Percentiles rank a stretch among this genome's conserved stretches.
These are phyloP conservation scores for Clarias fuscus DNA, from an alignment of 2,797 vertebrate genomes.

Conservation along the genomic window DNA sequence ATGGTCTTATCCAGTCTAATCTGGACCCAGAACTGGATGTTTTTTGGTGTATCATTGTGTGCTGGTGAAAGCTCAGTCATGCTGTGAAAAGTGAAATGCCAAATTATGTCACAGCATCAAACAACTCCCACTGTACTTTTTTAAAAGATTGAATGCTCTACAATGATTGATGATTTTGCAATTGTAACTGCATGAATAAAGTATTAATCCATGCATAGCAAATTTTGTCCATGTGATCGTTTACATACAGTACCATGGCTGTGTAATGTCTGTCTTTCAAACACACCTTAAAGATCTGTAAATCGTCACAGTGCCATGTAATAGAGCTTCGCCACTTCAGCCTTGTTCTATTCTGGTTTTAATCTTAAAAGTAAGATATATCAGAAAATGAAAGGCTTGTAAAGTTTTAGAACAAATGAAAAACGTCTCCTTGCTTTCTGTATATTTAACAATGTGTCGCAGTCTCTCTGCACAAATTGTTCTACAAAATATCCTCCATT, in stretches of 20 bases:
- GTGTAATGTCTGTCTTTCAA: neutral
- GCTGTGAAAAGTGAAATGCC: conserved; percentile 2
- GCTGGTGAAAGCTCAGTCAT: conserved; percentile 11
- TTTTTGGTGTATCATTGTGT: conserved; percentile 52
- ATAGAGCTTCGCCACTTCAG: neutral
- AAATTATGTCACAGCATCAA: no score
- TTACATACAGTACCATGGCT: neutral
- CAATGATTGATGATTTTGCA: no score
- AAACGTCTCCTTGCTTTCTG: neutral
- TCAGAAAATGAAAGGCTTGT: neutral
- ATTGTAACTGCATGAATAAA: no score
- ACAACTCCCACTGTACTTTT: no score
- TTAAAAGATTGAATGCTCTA: no score
- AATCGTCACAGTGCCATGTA: neutral
- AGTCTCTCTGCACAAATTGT: neutral
- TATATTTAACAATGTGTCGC: conserved; percentile 5
- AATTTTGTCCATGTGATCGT: neutral
- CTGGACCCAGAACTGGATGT: conserved; percentile 45
- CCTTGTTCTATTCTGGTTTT: neutral
- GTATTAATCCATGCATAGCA: neutral
- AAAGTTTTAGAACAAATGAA: neutral
- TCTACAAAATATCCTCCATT: neutral
- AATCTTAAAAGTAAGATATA: neutral
- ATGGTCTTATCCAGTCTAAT: conserved; percentile 55
- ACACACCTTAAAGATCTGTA: neutral